Evolutionary conservation across 2,113 vertebrate genomes (phyloP).

Genomic region (Leiothrix lutea): DNA sequence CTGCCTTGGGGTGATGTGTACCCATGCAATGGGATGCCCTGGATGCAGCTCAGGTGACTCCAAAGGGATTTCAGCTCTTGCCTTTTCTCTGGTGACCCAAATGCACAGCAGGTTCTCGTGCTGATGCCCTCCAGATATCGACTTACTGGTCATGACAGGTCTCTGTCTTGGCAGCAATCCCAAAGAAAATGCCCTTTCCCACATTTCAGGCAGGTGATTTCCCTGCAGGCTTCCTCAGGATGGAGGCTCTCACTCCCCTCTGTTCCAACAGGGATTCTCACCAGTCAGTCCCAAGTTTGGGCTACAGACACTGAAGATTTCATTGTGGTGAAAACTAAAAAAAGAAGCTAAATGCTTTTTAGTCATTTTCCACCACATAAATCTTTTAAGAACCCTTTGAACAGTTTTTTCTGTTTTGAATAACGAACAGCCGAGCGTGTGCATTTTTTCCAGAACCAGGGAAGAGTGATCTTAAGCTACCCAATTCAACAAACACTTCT

Average conservation of each 20-base stretch:
- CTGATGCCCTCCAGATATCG: fast-evolving
- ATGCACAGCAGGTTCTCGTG: background rate
- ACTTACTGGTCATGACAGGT: background rate
- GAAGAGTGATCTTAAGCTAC: background rate
- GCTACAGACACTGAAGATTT: background rate
- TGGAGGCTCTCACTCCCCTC: background rate
- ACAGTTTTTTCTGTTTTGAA: background rate
- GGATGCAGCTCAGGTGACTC: fast-evolving
- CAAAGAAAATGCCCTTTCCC: background rate
- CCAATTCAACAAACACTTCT: background rate
- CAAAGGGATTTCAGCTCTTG: background rate
- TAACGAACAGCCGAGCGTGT: background rate
- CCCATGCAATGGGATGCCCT: background rate
- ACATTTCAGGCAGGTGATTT: background rate
- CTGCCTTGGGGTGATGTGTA: background rate
- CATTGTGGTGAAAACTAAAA: background rate
- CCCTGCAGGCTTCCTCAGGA: background rate
- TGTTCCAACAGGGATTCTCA: background rate
- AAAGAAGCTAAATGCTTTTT: background rate
- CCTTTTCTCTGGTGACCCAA: background rate
- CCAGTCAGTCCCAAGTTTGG: background rate
- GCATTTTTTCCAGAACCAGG: background rate
- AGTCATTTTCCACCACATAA: background rate
- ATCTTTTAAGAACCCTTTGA: background rate
- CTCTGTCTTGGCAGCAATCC: background rate